These are phyloP conservation scores for Coregonus sp. DNA, from an alignment of 2,797 vertebrate genomes.

Conservation along the genomic window DNA sequence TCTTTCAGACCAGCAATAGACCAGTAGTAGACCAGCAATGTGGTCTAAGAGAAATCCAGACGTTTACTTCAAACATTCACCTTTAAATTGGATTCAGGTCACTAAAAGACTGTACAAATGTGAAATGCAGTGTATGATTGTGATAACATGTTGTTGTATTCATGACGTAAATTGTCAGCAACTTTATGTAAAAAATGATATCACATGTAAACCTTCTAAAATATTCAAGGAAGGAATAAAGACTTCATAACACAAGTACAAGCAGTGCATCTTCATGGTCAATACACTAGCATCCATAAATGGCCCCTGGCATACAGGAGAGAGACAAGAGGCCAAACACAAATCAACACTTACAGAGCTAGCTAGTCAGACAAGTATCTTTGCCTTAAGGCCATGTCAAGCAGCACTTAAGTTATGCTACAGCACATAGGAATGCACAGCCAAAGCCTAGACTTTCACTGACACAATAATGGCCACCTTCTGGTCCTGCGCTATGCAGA, in stretches of 20 bases:
- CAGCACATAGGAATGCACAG: conserved; percentile 7
- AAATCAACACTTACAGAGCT: conserved; percentile 6
- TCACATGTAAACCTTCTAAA: not conserved
- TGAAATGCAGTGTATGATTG: not conserved
- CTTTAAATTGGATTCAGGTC: not conserved
- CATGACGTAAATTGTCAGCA: not conserved
- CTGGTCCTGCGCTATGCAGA: not conserved
- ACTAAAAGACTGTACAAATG: not conserved
- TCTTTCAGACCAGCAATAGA: not conserved
- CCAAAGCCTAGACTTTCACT: conserved; percentile 2
- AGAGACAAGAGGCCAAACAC: conserved; percentile 6
- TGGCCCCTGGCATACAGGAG: conserved; percentile 17
- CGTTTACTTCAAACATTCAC: not conserved
- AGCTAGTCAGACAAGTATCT: conserved; percentile 7
- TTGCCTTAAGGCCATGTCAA: conserved; percentile 13
- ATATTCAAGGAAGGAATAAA: not conserved
- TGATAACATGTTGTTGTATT: not conserved
- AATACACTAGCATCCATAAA: not conserved
- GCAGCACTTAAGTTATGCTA: not conserved
- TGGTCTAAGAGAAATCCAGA: conserved; percentile 14
- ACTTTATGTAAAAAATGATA: not conserved
- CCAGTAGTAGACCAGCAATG: not conserved
- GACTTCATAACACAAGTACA: too few species aligned
- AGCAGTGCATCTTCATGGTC: too few species aligned
- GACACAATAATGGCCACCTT: not conserved